These are phyloP conservation scores for Pogoniulus pusillus DNA, from an alignment of 2,797 vertebrate genomes.

Conservation along the genomic window DNA sequence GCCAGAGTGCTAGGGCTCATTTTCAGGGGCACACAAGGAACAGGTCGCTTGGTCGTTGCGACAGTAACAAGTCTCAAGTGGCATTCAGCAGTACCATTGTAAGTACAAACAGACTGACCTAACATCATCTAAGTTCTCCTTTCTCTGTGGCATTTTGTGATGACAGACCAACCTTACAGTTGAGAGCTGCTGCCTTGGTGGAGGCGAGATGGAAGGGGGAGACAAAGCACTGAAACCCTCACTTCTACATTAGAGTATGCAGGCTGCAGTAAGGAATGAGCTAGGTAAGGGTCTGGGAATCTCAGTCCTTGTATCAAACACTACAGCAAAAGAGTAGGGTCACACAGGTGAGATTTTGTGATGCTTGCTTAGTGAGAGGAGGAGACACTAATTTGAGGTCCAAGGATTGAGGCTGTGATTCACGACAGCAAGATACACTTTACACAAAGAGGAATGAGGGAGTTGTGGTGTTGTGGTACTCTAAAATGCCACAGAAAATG, in stretches of 20 bases:
- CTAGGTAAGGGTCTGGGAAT: neutral
- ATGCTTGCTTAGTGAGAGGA: neutral
- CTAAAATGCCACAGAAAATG: neutral
- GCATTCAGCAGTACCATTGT: slow-evolving; percentile 94
- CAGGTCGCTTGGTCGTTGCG: slow-evolving; percentile 66
- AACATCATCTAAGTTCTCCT: neutral
- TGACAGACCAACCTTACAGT: neutral
- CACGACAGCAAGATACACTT: neutral
- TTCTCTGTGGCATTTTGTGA: neutral
- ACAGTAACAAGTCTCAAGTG: slow-evolving; percentile 73
- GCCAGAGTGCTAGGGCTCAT: slow-evolving; percentile 71
- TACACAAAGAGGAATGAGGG: neutral
- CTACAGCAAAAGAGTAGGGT: neutral
- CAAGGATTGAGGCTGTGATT: neutral
- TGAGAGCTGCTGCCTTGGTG: too few species aligned
- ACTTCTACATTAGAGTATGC: rapidly evolving
- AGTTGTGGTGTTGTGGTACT: neutral
- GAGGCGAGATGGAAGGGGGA: neutral
- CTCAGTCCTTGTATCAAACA: neutral
- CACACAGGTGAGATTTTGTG: neutral
- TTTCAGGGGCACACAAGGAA: slow-evolving; percentile 71
- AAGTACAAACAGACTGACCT: slow-evolving; percentile 42
- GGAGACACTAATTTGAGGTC: neutral
- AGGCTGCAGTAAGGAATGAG: neutral
- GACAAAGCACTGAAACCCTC: rapidly evolving